Conservation (phyloP, 2,888 invertebrate genomes). For the Fragum whitleyi region DNA sequence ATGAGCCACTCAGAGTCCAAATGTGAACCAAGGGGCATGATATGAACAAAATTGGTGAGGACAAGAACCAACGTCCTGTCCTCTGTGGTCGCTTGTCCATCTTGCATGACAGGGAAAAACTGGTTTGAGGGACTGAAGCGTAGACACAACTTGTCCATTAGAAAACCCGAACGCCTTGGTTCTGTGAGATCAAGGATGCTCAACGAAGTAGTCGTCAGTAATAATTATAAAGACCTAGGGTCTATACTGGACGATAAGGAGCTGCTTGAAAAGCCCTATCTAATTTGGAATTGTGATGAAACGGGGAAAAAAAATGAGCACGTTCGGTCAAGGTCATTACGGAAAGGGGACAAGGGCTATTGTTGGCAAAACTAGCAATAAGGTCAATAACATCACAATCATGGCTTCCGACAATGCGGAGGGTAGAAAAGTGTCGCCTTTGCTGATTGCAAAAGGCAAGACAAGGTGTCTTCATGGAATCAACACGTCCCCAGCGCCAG, state of each 20-base stretch:
- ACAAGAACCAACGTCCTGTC: not conserved
- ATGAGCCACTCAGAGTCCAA: too few species aligned
- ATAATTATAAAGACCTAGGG: constrained; percentile 5
- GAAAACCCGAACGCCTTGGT: constrained; percentile 19
- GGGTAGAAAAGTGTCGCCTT: constrained; percentile 56
- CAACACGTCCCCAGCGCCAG: constrained; percentile 52
- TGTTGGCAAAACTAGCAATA: constrained; percentile 16
- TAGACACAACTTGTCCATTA: not conserved
- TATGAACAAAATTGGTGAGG: too few species aligned
- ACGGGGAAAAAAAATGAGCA: constrained; percentile 28
- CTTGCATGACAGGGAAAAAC: constrained; percentile 14
- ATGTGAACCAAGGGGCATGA: too few species aligned
- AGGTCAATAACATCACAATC: constrained; percentile 13
- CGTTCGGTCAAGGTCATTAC: constrained; percentile 16
- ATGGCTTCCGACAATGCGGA: constrained; percentile 58
- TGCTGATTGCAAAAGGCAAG: constrained; percentile 65
- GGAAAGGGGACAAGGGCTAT: not conserved
- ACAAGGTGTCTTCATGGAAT: constrained; percentile 54
- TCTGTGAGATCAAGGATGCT: constrained; percentile 22
- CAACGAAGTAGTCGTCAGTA: constrained; percentile 10
- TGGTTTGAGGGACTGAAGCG: constrained; percentile 24
- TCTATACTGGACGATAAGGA: not conserved
- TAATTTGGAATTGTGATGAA: constrained; percentile 36
- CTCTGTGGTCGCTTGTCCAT: not conserved
- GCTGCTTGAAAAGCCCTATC: not conserved